Conservation (phyloP, 2,888 invertebrate genomes). For the Lasioglossum oenotherae region DNA sequence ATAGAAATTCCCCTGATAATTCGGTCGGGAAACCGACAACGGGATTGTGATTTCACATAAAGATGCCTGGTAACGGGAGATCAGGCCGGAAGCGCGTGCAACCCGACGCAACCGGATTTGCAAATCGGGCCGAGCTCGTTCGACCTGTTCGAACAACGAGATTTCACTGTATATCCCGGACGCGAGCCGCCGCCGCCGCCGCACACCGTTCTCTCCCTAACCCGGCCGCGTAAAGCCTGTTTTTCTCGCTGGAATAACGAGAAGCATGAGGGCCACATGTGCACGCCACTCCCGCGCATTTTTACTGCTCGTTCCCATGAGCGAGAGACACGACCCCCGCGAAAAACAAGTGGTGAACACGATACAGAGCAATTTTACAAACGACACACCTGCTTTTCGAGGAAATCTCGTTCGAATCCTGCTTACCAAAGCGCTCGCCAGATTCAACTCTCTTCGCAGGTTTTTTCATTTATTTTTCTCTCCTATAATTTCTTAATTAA, state of each 20-base stretch:
- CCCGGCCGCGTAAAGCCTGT: constrained; percentile 6
- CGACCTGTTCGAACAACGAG: constrained; percentile 1
- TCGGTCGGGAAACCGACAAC: background rate
- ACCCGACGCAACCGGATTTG: constrained; percentile 13
- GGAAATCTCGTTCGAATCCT: background rate
- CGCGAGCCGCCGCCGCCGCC: constrained; percentile 5
- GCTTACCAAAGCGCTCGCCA: background rate
- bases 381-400: background rate
- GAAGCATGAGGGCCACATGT: background rate
- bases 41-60: background rate
- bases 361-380: background rate
- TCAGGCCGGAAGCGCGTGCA: constrained; percentile 12
- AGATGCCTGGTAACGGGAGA: background rate
- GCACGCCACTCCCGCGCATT: background rate
- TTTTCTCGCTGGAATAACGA: background rate
- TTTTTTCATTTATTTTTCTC: background rate
- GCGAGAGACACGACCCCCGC: background rate
- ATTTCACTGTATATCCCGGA: background rate
- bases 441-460: background rate
- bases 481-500: background rate
- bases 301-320: background rate
- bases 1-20: background rate
- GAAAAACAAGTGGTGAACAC: background rate
- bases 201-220: background rate
- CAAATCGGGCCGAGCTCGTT: constrained; percentile 16